Conservation (phyloP, 2,797 vertebrate genomes). For the Esox lucius region DNA sequence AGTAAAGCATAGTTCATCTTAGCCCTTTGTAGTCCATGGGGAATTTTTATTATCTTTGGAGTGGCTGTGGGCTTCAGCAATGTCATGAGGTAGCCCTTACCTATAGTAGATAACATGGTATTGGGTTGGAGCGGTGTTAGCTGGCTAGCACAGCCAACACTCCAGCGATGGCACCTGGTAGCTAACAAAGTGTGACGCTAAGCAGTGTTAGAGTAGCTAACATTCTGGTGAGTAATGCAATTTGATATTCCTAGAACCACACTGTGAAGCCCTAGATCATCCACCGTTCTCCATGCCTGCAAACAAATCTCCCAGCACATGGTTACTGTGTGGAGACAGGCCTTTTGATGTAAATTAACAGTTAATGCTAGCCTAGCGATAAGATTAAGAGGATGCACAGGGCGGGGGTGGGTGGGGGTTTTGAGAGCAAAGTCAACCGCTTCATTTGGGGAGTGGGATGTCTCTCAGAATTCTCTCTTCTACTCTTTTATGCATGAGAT, state of each 20-base stretch:
- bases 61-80: background rate
- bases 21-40: background rate
- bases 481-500: constrained; percentile 15
- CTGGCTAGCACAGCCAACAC: background rate
- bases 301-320: constrained; percentile 66
- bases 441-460: constrained; percentile 9
- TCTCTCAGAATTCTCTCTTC: constrained; percentile 13
- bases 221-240: constrained; percentile 52
- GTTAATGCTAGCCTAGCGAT: constrained; percentile 48
- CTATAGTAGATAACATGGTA: background rate
- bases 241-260: constrained; percentile 47
- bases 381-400: constrained; percentile 31
- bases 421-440: constrained; percentile 17
- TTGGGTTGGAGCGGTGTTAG: background rate
- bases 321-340: constrained; percentile 49
- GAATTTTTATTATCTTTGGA: background rate
- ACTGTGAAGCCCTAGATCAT: constrained; percentile 41
- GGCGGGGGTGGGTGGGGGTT: background rate
- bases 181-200: background rate
- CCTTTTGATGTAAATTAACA: constrained; percentile 64
- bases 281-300: constrained; percentile 43
- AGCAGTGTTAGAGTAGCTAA: constrained; percentile 29
- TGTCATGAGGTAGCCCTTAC: background rate
- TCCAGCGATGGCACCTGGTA: background rate
- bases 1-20: no score